Evolutionary conservation across 1,140 invertebrate genomes (phyloP), one percentile per base, ranked within the genome.

Genomic region (Belonocnema kinseyi): DNA sequence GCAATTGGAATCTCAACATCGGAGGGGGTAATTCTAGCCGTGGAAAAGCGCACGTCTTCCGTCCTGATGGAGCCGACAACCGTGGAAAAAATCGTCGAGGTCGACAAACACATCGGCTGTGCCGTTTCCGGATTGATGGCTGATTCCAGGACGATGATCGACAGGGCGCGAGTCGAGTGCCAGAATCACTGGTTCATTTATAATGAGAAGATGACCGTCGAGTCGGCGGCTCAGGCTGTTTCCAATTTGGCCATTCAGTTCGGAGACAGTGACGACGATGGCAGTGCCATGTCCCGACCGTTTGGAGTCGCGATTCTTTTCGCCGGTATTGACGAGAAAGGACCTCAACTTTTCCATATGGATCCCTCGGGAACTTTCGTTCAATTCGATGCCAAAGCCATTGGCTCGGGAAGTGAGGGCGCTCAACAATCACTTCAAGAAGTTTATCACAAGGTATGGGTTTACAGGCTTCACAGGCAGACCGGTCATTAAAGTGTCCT

Each of bases 101-200:
- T 99, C 26, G 99, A 99, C 90, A 95, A 95, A 82, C 98, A 99
- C 88, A 98, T 99, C 88, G 99, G 96, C 50, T 99, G 98, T 91
- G 98, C 99, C 54, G 98, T 99, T 52, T 99, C 98, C 87, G 99
- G 99, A 3, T 92, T 99, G 19, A 99, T 99, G 94, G 98, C 99
- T 53, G 99, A 99, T 93, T 98, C 98, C 3, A 94, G 97, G 86
- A 99, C 98, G 14, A 92, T 99, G 88, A 96, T 99, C 56, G 98
- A 99, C 88, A 94, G 97, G 85, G 99, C 99, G 21, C 93, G 99
- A 83, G 95, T 99, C 3, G 99, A 99, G 92, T 97, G 98, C 83
- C 96, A 98, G 90, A 98, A 99, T 89, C 98, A 99, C 91, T 99
- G 98, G 98, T 99, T 99, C 90, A 95, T 97, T 51, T 99, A 99